phyloP scores from a whole-genome alignment of 2,797 vertebrate species.

The Sparus aurata region DNA sequence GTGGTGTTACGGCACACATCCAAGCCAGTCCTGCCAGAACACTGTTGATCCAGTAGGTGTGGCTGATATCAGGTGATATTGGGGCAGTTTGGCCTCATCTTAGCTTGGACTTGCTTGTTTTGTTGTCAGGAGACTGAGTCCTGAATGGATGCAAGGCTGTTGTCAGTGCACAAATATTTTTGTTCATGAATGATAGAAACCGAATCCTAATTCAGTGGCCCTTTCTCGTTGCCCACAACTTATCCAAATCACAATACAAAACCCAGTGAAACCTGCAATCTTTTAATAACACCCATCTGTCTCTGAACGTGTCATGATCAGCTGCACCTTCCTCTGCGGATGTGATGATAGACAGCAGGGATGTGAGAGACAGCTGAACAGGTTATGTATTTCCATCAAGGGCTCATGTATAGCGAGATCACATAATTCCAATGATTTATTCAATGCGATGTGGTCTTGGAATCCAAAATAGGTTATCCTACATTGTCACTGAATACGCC shows the following conservation, averaged over 20 bases:
- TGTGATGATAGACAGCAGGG: background rate
- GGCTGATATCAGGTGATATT: background rate
- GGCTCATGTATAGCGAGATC: background rate
- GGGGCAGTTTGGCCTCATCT: background rate
- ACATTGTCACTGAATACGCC: constrained; percentile 1
- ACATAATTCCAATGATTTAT: background rate
- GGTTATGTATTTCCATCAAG: background rate
- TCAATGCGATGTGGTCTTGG: background rate
- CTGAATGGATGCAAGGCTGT: constrained; percentile 14
- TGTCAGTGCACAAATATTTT: background rate
- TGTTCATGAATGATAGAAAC: background rate
- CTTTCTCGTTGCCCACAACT: background rate
- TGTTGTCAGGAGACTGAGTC: background rate
- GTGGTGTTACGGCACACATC: background rate
- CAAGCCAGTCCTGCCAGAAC: background rate
- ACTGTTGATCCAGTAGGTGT: background rate
- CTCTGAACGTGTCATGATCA: constrained; percentile 2
- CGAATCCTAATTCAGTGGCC: background rate
- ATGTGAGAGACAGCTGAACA: constrained; percentile 6
- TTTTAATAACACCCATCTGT: background rate
- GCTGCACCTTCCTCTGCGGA: constrained; percentile 10
- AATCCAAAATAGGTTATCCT: constrained; percentile 36
- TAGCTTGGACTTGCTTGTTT: background rate
- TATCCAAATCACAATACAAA: background rate
- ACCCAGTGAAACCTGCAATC: constrained; percentile 13